Conservation (phyloP, 2,888 invertebrate genomes). For the Trichogramma dendrolimi region DNA sequence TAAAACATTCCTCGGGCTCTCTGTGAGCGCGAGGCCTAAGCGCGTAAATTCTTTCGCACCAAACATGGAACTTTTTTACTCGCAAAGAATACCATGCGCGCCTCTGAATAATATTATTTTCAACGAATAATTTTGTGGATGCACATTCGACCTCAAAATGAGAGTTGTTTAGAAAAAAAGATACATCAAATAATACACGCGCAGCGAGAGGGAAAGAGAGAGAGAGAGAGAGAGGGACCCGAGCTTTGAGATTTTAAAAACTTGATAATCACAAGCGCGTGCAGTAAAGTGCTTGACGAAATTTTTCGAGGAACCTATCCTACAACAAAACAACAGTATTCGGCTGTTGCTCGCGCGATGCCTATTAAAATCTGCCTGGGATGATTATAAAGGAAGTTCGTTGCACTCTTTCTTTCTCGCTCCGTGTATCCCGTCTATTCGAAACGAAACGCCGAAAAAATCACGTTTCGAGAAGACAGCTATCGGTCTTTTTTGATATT, state of each 20-base stretch:
- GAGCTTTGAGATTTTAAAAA: constrained; percentile 1
- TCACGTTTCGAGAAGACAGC: constrained; percentile 11
- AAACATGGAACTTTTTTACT: neutral
- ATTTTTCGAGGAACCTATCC: constrained; percentile 18
- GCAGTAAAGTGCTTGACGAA: constrained; percentile 6
- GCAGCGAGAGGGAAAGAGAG: neutral
- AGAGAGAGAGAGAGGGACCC: neutral
- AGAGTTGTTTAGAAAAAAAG: too few species aligned
- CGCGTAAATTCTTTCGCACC: constrained; percentile 3
- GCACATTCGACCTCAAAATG: too few species aligned
- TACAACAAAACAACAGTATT: neutral
- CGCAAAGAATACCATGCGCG: too few species aligned
- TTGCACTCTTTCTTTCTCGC: constrained; percentile 10
- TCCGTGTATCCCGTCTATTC: constrained; percentile 10
- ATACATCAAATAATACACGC: neutral
- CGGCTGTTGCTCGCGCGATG: neutral
- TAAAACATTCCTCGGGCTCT: too few species aligned
- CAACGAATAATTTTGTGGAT: too few species aligned
- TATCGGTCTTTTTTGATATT: neutral
- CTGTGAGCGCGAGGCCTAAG: constrained; percentile 1
- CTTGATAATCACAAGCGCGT: constrained; percentile 17
- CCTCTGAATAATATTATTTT: too few species aligned
- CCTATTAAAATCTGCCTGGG: neutral
- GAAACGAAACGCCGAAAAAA: constrained; percentile 12
- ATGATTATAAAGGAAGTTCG: constrained; percentile 18